phyloP scores from a whole-genome alignment of 2,888 invertebrate genomes.

The Brachyopa scutellaris region DNA sequence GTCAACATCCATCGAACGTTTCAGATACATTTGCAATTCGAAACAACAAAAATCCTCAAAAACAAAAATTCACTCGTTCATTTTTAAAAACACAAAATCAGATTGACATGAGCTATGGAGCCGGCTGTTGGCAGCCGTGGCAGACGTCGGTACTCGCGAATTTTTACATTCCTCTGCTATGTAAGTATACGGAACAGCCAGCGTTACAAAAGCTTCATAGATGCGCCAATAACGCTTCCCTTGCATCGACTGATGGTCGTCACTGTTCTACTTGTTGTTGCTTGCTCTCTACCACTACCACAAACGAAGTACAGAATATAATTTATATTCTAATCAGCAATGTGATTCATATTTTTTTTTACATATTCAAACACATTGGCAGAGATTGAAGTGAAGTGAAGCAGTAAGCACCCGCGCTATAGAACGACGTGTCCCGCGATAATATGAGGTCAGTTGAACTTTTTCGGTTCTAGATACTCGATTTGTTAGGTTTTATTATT shows the following conservation, averaged over 20 bases:
- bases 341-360: constrained; percentile 52
- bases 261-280: constrained; percentile 30
- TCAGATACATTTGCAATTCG: constrained; percentile 79
- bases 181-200: constrained; percentile 25
- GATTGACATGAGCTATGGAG: constrained; percentile 1
- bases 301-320: constrained; percentile 18
- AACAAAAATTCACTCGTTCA: not conserved
- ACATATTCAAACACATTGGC: too few relatives aligned
- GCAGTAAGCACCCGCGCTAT: constrained; percentile 24
- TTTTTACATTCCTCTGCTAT: constrained; percentile 56
- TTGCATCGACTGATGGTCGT: constrained; percentile 60
- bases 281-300: constrained; percentile 7
- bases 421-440: constrained; percentile 26
- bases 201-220: constrained; percentile 43
- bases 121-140: not conserved
- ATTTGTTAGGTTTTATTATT: constrained; percentile 20
- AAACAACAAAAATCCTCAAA: constrained; percentile 8
- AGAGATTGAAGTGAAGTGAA: too few relatives aligned
- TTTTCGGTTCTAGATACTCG: constrained; percentile 40
- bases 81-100: not conserved
- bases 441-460: constrained; percentile 62
- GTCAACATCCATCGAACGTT: constrained; percentile 81
- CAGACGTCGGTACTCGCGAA: constrained; percentile 27
- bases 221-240: constrained; percentile 43
- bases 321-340: constrained; percentile 68